Conservation (phyloP, 2,113 vertebrate species). For the Loxodonta africana region DNA sequence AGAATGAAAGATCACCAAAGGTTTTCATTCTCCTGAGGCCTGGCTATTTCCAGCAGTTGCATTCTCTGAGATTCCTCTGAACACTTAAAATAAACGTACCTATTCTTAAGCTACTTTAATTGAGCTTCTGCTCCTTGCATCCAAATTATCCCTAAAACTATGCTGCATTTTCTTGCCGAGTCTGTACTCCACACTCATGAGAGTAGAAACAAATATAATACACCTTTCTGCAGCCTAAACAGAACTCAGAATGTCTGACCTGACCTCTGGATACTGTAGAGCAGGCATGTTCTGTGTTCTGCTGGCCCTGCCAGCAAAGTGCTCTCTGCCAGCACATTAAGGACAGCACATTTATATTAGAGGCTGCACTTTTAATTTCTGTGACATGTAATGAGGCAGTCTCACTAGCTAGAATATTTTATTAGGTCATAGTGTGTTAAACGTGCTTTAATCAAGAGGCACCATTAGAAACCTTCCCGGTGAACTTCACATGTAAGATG, state of each 20-base stretch:
- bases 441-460: slow-evolving; percentile 71
- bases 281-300: slow-evolving; percentile 20
- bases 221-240: background rate
- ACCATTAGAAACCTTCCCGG: slow-evolving; percentile 57
- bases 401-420: slow-evolving; percentile 68
- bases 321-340: slow-evolving; percentile 55
- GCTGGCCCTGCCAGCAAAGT: slow-evolving; percentile 57
- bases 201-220: background rate
- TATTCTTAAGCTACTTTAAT: background rate
- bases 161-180: background rate
- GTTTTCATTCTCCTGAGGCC: slow-evolving; percentile 5
- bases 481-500: slow-evolving; percentile 49
- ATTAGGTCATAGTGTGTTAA: slow-evolving; percentile 74
- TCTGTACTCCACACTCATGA: background rate
- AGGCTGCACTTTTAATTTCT: slow-evolving; percentile 75
- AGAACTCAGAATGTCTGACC: slow-evolving; percentile 26
- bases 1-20: background rate
- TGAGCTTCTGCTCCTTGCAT: slow-evolving; percentile 20
- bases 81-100: slow-evolving; percentile 19
- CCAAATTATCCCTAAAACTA: slow-evolving; percentile 28
- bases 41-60: background rate
- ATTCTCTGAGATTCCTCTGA: slow-evolving; percentile 28
- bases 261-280: slow-evolving; percentile 26
- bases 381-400: slow-evolving; percentile 67
- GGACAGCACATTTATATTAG: slow-evolving; percentile 46